A percentile compares a stretch with the other conserved stretches of the same genome.
Conservation (phyloP, 2,113 vertebrate species). For the Zeus faber region DNA sequence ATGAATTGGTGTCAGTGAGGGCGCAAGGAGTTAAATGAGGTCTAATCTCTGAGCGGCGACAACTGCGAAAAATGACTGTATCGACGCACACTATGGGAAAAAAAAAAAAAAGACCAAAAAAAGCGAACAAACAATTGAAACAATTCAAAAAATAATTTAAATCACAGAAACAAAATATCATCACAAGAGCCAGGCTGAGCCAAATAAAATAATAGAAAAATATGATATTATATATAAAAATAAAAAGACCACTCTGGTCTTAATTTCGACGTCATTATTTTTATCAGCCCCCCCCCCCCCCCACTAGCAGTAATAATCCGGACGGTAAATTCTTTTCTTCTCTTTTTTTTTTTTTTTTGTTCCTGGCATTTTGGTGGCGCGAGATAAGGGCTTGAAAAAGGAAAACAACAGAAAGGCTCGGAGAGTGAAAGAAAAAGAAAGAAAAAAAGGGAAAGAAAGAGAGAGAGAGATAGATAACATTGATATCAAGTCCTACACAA, state of each 20-base stretch:
- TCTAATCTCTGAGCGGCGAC: slow-evolving; percentile 61
- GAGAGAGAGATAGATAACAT: slow-evolving; percentile 94
- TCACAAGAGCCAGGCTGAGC: too few species aligned
- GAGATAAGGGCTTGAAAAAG: slow-evolving; percentile 82
- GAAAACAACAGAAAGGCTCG: slow-evolving; percentile 93
- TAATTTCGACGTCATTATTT: too few species aligned
- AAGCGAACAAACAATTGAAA: too few species aligned
- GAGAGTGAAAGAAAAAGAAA: slow-evolving; percentile 93
- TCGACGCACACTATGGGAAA: slow-evolving; percentile 37
- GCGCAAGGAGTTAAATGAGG: slow-evolving; percentile 66
- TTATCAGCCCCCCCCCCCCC: too few species aligned
- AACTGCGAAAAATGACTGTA: slow-evolving; percentile 37
- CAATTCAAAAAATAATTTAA: too few species aligned
- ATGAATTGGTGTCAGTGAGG: slow-evolving; percentile 56
- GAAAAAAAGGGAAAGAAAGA: too few species aligned
- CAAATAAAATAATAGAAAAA: too few species aligned
- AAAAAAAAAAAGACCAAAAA: slow-evolving; percentile 27
- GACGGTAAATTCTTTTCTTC: slow-evolving; percentile 79
- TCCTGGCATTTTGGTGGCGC: slow-evolving; percentile 95
- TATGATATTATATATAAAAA: too few species aligned
- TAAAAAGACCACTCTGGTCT: too few species aligned
- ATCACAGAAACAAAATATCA: too few species aligned
- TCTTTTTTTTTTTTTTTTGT: slow-evolving; percentile 84
- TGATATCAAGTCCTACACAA: slow-evolving; percentile 96
- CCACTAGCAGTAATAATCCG: slow-evolving; percentile 78